Evolutionary conservation across 2,113 vertebrate genomes (phyloP), one percentile per base, ranked within the genome.

Genomic region (Deroptyus accipitrinus): DNA sequence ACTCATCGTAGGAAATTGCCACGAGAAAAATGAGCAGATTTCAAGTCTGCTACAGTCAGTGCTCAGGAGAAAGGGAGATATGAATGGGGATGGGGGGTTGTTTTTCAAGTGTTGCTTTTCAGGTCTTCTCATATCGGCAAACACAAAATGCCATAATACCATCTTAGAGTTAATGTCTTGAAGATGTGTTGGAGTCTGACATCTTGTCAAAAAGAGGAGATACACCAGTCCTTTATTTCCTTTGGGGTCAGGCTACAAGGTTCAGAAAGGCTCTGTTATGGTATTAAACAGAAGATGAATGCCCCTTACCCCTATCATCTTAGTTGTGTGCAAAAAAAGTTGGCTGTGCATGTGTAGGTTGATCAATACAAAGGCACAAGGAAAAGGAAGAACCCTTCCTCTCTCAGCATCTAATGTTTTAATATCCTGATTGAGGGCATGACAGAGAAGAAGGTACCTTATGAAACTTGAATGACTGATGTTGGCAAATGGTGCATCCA

Each of bases 241-340:
- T 62, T 79, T 59, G 30, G 37, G 24, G 12, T 83, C 33, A 23
- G 64, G 41, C 57, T 49, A 4, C 10, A 28, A 54, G 25, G 14
- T 86, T 82, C 61, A 63, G 46, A 88, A 57, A 72, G 31, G 14
- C 30, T 91, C 57, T 68, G 37, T 37, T 46, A 19, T 2, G 39
- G 39, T 49, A 62, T 39, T 57, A 83, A 67, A 54, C 48, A 54
- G 69, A 67, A 62, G 62, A 28, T 24, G 14, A 51, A n/a, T 25
- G 10, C 7, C 16, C 9, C n/a, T 10, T 63, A 49, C 8, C 11
- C 7, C 4, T 30, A 0, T 66, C 2, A 0, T 33, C 52, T 86
- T 37, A 6, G 3, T 49, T 70, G 79, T 63, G 16, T 79, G 35
- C 35, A 42, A n/a, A 44, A 52, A 59, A 24, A 33, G 9, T 57